Evolutionary conservation across 2,888 invertebrate species (phyloP).

Genomic region (Gari tellinella): DNA sequence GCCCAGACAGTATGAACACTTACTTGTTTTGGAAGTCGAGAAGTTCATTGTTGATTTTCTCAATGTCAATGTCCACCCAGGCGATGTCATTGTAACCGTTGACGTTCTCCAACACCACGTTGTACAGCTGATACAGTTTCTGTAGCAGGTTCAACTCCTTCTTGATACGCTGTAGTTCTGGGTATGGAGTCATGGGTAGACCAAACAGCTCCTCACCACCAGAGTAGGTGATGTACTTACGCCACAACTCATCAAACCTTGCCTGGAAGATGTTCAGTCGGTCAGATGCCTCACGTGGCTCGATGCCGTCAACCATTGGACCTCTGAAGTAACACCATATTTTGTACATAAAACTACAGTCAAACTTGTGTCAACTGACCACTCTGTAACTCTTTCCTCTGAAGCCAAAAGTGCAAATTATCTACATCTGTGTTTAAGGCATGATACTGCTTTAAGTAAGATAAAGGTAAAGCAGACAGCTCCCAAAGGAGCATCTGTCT

Average conservation of each 20-base stretch:
- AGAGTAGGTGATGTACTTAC: constrained; percentile 95
- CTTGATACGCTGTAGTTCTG: constrained; percentile 94
- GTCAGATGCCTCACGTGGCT: constrained; percentile 97
- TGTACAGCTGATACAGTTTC: constrained; percentile 97
- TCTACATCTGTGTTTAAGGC: too few species aligned
- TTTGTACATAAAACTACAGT: too few species aligned
- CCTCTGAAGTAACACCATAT: constrained; percentile 88
- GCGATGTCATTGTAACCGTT: constrained; percentile 98
- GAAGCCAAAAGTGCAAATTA: too few species aligned
- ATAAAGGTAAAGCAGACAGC: too few species aligned
- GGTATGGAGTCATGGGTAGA: constrained; percentile 95
- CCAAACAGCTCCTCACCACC: constrained; percentile 98
- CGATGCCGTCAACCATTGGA: constrained; percentile 96
- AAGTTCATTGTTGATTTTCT: constrained; percentile 97
- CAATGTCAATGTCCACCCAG: constrained; percentile 98
- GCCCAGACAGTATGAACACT: too few species aligned
- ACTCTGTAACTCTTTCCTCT: too few species aligned
- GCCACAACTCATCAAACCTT: constrained; percentile 98
- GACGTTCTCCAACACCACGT: constrained; percentile 97
- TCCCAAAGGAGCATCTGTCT: too few species aligned
- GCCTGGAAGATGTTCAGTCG: constrained; percentile 90
- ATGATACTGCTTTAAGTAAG: too few species aligned
- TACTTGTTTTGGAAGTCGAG: constrained; percentile 98
- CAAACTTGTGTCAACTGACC: too few species aligned
- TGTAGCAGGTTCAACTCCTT: constrained; percentile 98